Evolutionary conservation across 2,888 invertebrate species (phyloP), one percentile per base, ranked within the genome.

Genomic region (Rhyacophila evoluta): DNA sequence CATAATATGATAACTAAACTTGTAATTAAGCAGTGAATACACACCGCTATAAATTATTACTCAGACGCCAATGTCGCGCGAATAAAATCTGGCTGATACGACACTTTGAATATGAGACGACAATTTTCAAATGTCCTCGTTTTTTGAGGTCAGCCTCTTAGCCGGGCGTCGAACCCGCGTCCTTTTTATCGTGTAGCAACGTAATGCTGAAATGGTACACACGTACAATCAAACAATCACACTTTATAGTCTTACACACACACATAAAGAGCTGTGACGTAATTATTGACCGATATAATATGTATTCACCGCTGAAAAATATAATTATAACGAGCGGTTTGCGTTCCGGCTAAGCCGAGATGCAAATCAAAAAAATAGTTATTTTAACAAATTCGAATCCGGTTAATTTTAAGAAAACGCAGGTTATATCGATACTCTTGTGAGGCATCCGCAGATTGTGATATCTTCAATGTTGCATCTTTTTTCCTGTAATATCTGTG

Each of bases 71-170:
- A 8, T 74, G 29, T 74, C 80, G 83, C 5, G 10, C 80, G 79
- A 82, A 83, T 83, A 82, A 88, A 25, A 55, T 74, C 33, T n/a
- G 68, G 25, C 15, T n/a, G 74, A 74, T 74, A 74, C 25, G 74
- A 88, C 88, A 86, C 85, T 89, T 85, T 84, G 87, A 88, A 87
- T 89, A 86, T 89, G 89, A 87, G 86, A 89, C 88, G 88, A 89
- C 88, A 90, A 89, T 89, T 90, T 91, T 91, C 91, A 90, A 91
- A 91, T 91, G 92, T 92, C 92, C 92, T 92, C 92, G 92, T 87
- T 92, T 92, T 92, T 92, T 92, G 92, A 92, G 92, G 92, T 92
- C 92, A 92, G 90, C 91, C 87, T 88, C 88, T 89, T 88, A 88
- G 87, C 75, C 88, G 90, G 86, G 88, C 89, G 88, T 89, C 89